Percentiles rank a stretch among this genome's conserved stretches.
phyloP scores from a whole-genome alignment of 2,113 vertebrate species.

The Pomatostomus ruficeps region DNA sequence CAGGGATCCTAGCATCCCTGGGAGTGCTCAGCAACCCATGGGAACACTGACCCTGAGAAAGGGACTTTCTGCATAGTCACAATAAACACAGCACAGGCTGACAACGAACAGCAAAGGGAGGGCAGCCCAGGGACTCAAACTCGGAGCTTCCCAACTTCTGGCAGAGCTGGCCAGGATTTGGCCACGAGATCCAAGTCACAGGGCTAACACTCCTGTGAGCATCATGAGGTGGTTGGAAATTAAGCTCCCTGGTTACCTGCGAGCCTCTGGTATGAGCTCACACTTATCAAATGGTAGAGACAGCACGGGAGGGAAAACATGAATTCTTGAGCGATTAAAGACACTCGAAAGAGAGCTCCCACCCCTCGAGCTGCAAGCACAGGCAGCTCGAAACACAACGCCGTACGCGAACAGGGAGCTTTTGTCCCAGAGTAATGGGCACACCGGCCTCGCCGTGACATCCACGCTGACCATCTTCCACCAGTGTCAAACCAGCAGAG shows the following conservation, averaged over 20 bases:
- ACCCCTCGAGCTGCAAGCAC: neutral
- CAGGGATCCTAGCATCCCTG: neutral
- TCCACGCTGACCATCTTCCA: neutral
- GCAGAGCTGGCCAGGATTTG: neutral
- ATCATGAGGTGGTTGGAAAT: neutral
- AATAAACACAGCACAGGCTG: neutral
- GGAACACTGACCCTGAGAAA: neutral
- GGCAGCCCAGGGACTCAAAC: neutral
- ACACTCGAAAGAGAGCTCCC: neutral
- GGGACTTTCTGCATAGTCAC: neutral
- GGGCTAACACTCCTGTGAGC: neutral
- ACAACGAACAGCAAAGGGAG: neutral
- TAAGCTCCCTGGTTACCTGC: neutral
- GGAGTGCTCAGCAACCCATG: neutral
- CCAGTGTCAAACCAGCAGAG: accelerated
- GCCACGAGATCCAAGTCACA: neutral
- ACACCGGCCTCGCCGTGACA: neutral
- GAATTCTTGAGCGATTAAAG: neutral
- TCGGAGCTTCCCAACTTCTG: neutral
- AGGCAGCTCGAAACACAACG: neutral
- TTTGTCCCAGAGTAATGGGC: neutral
- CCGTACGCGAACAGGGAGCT: accelerated
- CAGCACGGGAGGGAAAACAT: accelerated
- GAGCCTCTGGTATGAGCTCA: neutral
- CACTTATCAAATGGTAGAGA: neutral